A percentile compares a stretch with the other conserved stretches of the same genome.
Conservation (phyloP, 2,888 invertebrate genomes). For the Orthosia gothica region DNA sequence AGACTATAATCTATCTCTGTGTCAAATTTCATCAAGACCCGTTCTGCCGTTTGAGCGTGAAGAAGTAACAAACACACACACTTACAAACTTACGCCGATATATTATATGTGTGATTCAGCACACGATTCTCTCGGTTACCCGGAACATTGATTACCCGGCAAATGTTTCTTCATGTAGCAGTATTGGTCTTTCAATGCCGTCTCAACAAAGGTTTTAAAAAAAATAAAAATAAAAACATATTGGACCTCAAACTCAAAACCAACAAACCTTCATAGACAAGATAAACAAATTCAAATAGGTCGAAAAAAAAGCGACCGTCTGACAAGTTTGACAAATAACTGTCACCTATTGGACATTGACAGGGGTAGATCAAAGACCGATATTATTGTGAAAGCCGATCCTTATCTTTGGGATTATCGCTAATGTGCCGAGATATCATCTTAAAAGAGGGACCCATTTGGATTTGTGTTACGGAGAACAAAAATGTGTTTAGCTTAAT, state of each 20-base stretch:
- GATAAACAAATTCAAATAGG: constrained; percentile 2
- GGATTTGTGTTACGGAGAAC: constrained; percentile 30
- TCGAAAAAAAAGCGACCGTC: constrained; percentile 5
- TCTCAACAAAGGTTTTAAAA: too few relatives aligned
- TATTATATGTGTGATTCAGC: too few relatives aligned
- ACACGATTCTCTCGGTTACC: too few relatives aligned
- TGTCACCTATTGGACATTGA: constrained; percentile 62
- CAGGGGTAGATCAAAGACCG: constrained; percentile 81
- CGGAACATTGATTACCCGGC: too few relatives aligned
- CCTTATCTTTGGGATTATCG: constrained; percentile 80
- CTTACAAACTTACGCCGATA: too few relatives aligned
- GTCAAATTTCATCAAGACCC: too few relatives aligned
- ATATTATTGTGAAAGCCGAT: constrained; percentile 76
- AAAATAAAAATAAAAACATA: too few relatives aligned
- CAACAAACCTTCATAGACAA: constrained; percentile 7
- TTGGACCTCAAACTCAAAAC: neutral
- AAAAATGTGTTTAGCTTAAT: constrained; percentile 1
- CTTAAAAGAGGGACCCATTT: constrained; percentile 63
- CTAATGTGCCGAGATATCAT: constrained; percentile 85
- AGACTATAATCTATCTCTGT: too few relatives aligned
- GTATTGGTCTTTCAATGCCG: too few relatives aligned
- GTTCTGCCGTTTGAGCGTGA: too few relatives aligned
- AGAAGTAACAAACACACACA: too few relatives aligned
- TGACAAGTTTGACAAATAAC: constrained; percentile 81
- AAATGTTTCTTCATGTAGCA: too few relatives aligned